These are phyloP conservation scores for Palythoa heliodiscus DNA, from an alignment of 92 coral and sea anemone species.

Conservation along the genomic window DNA sequence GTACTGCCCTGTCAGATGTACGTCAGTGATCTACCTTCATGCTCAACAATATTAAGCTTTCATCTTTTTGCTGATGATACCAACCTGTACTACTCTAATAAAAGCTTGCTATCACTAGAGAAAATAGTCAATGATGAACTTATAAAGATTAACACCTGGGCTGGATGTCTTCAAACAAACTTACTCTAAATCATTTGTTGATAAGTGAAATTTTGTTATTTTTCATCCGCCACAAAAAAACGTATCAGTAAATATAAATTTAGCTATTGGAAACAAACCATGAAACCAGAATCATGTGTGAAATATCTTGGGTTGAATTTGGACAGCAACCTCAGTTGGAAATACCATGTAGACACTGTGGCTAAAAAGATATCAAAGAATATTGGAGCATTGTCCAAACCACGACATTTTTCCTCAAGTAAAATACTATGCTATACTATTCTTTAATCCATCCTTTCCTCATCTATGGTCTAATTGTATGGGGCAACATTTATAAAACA, in stretches of 20 bases:
- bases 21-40: too few species aligned
- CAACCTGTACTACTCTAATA: constrained; percentile 28
- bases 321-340: too few species aligned
- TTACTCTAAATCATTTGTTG: constrained; percentile 24
- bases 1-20: too few species aligned
- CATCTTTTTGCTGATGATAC: too few species aligned
- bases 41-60: constrained; percentile 9
- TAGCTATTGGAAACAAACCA: constrained; percentile 18
- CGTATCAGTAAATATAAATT: constrained; percentile 4
- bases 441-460: too few species aligned
- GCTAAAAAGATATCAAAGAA: too few species aligned
- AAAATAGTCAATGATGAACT: constrained; percentile 25
- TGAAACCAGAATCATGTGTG: neutral
- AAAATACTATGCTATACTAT: neutral
- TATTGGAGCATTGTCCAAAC: too few species aligned
- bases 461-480: too few species aligned
- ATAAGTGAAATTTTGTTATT: too few species aligned
- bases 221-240: constrained; percentile 24
- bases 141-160: constrained; percentile 13
- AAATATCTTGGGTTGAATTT: neutral
- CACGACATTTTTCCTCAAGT: too few species aligned
- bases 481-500: too few species aligned
- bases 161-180: constrained; percentile 26
- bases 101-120: constrained; percentile 26
- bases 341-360: too few species aligned